phyloP scores from a whole-genome alignment of 2,797 vertebrate species.

The Kryptolebias ocellatus region DNA sequence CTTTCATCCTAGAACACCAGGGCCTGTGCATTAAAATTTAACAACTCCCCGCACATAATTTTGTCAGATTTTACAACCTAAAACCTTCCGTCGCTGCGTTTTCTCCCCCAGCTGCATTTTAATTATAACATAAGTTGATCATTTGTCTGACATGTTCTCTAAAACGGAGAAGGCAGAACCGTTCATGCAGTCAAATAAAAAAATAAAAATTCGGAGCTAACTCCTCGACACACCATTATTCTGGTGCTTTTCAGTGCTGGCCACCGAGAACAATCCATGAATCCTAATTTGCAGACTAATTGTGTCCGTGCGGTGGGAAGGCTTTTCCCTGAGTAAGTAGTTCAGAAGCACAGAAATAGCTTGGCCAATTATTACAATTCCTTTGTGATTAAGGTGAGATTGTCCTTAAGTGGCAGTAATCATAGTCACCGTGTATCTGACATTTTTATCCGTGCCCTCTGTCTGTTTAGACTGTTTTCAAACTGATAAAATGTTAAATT shows the following conservation, averaged over 20 bases:
- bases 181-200: slow-evolving; percentile 1
- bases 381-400: slow-evolving; percentile 34
- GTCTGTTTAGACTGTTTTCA: slow-evolving; percentile 45
- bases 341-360: slow-evolving; percentile 13
- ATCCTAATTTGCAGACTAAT: slow-evolving; percentile 48
- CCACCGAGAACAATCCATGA: slow-evolving; percentile 37
- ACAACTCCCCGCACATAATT: slow-evolving; percentile 22
- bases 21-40: slow-evolving; percentile 21
- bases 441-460: slow-evolving; percentile 25
- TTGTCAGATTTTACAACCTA: slow-evolving; percentile 6
- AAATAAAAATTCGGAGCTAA: slow-evolving; percentile 2
- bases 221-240: slow-evolving; percentile 20
- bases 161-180: slow-evolving; percentile 18
- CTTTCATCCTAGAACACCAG: not conserved
- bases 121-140: slow-evolving; percentile 13
- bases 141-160: slow-evolving; percentile 24
- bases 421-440: slow-evolving; percentile 27
- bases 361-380: slow-evolving; percentile 34
- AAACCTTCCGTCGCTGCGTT: slow-evolving; percentile 8
- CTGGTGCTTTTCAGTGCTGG: slow-evolving; percentile 25
- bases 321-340: slow-evolving; percentile 31
- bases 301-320: slow-evolving; percentile 24
- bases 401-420: slow-evolving; percentile 47
- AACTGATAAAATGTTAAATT: slow-evolving; percentile 43
- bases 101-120: slow-evolving; percentile 10